A percentile compares a stretch with the other conserved stretches of the same genome.
Evolutionary conservation across 2,113 vertebrate genomes (phyloP).

Genomic region (Seriola rivoliana): DNA sequence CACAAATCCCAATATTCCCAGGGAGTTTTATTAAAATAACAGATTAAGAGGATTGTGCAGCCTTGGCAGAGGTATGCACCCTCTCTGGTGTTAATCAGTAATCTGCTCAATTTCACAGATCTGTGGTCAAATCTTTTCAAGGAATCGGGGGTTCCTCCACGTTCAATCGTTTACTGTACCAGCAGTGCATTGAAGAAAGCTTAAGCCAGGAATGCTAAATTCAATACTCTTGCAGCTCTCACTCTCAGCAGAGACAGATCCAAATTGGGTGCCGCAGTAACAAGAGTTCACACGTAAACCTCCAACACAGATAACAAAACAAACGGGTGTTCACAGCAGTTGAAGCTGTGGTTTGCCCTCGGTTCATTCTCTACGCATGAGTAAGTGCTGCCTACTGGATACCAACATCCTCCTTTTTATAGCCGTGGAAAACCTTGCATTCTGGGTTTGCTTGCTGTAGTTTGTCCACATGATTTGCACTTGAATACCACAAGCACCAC

Average conservation of each 20-base stretch:
- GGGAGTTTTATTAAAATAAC: slow-evolving; percentile 10
- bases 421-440: background rate
- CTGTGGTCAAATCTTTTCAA: slow-evolving; percentile 50
- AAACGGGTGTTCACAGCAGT: slow-evolving; percentile 4
- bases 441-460: background rate
- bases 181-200: slow-evolving; percentile 19
- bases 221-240: slow-evolving; percentile 14
- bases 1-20: background rate
- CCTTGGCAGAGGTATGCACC: background rate
- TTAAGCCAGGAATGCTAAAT: slow-evolving; percentile 42
- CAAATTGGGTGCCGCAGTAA: slow-evolving; percentile 35
- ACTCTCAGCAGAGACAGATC: slow-evolving; percentile 34
- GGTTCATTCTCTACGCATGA: background rate
- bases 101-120: slow-evolving; percentile 65
- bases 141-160: slow-evolving; percentile 36
- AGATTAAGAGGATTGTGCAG: background rate
- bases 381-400: background rate
- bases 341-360: background rate
- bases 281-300: slow-evolving; percentile 12
- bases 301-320: slow-evolving; percentile 24
- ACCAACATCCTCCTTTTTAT: background rate
- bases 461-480: background rate
- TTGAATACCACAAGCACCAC: slow-evolving; percentile 4
- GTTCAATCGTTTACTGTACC: slow-evolving; percentile 39
- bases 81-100: slow-evolving; percentile 57